phyloP scores from a whole-genome alignment of 2,797 vertebrate species.

The Dromococcyx pavoninus region DNA sequence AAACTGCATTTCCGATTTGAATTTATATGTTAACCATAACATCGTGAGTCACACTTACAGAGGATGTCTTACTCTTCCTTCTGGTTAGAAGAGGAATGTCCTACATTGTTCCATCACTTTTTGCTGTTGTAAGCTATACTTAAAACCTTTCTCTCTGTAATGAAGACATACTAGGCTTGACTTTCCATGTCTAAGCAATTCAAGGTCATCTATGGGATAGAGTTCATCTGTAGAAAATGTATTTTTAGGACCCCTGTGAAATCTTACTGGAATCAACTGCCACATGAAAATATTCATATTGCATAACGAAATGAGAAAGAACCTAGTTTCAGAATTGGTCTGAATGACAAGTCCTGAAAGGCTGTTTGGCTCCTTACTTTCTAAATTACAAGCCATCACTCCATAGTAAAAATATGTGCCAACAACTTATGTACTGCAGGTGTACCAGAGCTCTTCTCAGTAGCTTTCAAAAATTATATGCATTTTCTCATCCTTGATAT shows the following conservation, averaged over 20 bases:
- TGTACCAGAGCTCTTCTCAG: background rate
- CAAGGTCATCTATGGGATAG: accelerated
- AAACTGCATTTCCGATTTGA: background rate
- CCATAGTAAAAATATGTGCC: background rate
- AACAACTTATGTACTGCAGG: accelerated
- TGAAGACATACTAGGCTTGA: background rate
- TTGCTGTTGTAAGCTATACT: background rate
- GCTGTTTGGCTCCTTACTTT: background rate
- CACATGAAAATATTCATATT: background rate
- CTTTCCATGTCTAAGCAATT: background rate
- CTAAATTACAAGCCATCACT: background rate
- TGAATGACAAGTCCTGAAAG: background rate
- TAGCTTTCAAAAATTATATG: background rate
- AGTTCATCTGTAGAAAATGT: background rate
- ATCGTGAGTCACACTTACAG: background rate
- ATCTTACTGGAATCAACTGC: background rate
- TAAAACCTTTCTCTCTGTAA: background rate
- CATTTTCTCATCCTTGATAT: background rate
- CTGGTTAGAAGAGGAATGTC: background rate
- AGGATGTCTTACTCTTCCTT: background rate
- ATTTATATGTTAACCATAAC: background rate
- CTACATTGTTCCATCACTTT: background rate
- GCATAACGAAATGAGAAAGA: background rate
- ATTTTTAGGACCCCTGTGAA: background rate
- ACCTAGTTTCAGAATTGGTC: background rate